A percentile compares a stretch with the other conserved stretches of the same genome.
These are phyloP conservation scores for Scaptomyza pallida DNA, from an alignment of 1,140 invertebrate genomes.

Conservation along the genomic window DNA sequence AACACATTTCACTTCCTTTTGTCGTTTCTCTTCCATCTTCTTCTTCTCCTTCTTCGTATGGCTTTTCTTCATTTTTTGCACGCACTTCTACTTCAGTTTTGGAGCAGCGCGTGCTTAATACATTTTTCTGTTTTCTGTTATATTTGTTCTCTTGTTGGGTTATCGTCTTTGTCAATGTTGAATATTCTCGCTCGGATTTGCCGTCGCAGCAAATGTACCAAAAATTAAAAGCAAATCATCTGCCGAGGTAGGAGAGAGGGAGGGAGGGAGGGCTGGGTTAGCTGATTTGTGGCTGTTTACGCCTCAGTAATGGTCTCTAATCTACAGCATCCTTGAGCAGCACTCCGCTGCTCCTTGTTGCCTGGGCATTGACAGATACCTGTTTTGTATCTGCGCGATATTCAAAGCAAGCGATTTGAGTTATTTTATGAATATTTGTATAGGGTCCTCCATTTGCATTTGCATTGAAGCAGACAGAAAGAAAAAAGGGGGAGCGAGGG, in stretches of 20 bases:
- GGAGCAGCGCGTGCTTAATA: slow-evolving; percentile 62
- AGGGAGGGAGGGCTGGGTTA: background rate
- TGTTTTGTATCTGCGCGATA: slow-evolving; percentile 15
- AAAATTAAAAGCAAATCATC: slow-evolving; percentile 79
- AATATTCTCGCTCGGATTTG: slow-evolving; percentile 53
- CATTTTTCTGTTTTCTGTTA: slow-evolving; percentile 54
- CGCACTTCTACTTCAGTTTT: slow-evolving; percentile 55
- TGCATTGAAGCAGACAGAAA: no score
- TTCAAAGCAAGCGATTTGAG: slow-evolving; percentile 54
- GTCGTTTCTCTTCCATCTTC: background rate
- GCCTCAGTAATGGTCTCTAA: background rate
- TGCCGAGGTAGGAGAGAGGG: slow-evolving; percentile 5
- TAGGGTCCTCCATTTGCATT: slow-evolving; percentile 34
- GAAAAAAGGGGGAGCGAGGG: no score
- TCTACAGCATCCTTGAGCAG: background rate
- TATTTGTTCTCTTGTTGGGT: slow-evolving; percentile 6
- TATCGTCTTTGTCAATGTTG: slow-evolving; percentile 39
- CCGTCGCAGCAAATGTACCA: slow-evolving; percentile 51
- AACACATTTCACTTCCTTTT: slow-evolving; percentile 57
- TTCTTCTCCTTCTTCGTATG: background rate
- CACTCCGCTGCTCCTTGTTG: background rate
- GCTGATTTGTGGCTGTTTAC: slow-evolving; percentile 8
- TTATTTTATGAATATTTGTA: slow-evolving; percentile 67
- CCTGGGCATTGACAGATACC: background rate
- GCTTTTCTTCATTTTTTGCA: slow-evolving; percentile 31